phyloP scores from a whole-genome alignment of 2,888 invertebrate genomes.

The Penaeus monodon region DNA sequence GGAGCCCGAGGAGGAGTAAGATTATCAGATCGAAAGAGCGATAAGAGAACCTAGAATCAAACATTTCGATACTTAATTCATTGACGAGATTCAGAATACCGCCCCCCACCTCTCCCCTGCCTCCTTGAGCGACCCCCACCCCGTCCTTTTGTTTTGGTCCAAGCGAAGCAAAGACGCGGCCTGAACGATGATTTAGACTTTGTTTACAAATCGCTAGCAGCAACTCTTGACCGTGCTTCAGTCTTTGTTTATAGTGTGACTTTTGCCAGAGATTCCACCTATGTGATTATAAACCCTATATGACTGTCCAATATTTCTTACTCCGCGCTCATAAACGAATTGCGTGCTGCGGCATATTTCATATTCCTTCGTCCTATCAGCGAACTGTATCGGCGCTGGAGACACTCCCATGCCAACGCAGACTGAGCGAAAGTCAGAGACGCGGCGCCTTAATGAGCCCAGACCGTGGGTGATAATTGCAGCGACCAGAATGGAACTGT shows the following conservation, averaged over 20 bases:
- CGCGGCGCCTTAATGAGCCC: constrained; percentile 47
- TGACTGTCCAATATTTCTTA: constrained; percentile 54
- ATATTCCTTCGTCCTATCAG: constrained; percentile 43
- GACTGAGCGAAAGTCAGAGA: constrained; percentile 53
- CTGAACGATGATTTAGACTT: constrained; percentile 6
- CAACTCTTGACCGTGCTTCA: neutral
- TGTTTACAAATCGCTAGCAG: constrained; percentile 21
- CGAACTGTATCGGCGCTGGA: constrained; percentile 17
- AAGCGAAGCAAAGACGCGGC: neutral
- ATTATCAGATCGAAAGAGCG: too few species aligned
- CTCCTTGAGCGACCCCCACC: neutral
- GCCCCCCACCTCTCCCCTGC: neutral
- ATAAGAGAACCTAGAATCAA: too few species aligned
- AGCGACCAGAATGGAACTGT: constrained; percentile 57
- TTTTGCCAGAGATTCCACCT: constrained; percentile 53
- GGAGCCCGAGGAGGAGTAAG: too few species aligned
- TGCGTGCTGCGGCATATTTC: constrained; percentile 24
- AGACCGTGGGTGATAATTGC: constrained; percentile 57
- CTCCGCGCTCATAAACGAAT: constrained; percentile 48
- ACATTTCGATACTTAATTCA: too few species aligned
- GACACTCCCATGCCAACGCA: constrained; percentile 33
- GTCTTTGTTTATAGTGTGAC: constrained; percentile 49
- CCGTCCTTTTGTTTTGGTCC: neutral
- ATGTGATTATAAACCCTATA: constrained; percentile 52
- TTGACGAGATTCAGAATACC: too few species aligned